Conservation (phyloP, 2,113 vertebrate genomes). For the Accipiter cooperii region DNA sequence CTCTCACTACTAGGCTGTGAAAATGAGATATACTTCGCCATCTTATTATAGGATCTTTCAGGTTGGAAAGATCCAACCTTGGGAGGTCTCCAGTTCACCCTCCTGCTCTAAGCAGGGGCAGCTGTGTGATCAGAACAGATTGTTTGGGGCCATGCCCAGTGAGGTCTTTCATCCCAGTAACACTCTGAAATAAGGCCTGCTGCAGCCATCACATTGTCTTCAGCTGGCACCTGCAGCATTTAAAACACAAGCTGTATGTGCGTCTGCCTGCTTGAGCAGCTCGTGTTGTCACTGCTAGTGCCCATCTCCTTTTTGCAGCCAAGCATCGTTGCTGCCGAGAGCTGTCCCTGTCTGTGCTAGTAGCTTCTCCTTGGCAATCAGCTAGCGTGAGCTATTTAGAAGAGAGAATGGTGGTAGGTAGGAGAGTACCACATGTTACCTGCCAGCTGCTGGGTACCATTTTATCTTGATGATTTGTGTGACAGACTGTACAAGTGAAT, state of each 20-base stretch:
- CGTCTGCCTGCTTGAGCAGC: background rate
- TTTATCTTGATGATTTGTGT: background rate
- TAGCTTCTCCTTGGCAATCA: background rate
- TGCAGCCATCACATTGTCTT: background rate
- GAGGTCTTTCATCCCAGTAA: background rate
- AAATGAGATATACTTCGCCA: background rate
- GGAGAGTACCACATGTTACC: background rate
- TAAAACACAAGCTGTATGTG: background rate
- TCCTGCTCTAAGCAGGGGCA: background rate
- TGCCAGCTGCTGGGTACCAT: background rate
- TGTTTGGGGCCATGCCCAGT: background rate
- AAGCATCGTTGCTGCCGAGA: background rate
- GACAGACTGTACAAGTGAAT: background rate
- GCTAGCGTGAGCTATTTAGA: background rate
- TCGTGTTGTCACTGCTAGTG: background rate
- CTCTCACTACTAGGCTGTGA: background rate
- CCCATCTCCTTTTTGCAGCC: slow-evolving; percentile 10
- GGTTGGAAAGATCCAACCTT: background rate
- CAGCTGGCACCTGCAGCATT: background rate
- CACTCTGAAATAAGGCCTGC: background rate
- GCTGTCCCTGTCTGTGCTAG: background rate
- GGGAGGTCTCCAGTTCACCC: background rate
- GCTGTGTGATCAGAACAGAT: background rate
- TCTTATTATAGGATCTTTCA: background rate
- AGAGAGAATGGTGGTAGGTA: background rate